Conservation (phyloP, 2,888 invertebrate species). For the Melikaiella ostensackeni region DNA sequence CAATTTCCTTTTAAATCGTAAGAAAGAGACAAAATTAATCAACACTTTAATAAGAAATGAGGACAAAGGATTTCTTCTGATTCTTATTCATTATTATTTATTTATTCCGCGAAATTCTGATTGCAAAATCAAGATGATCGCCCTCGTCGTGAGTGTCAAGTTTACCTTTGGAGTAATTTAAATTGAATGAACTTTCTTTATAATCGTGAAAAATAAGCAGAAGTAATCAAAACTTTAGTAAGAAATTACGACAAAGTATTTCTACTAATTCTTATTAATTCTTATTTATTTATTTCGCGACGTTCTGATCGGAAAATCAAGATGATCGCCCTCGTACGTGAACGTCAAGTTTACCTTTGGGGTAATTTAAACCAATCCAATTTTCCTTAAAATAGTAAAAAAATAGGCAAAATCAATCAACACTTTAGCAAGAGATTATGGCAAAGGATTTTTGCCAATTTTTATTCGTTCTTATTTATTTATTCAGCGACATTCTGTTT, state of each 20-base stretch:
- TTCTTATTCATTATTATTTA: neutral
- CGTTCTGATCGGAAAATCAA: constrained; percentile 24
- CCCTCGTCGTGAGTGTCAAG: constrained; percentile 31
- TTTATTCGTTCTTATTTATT: constrained; percentile 4
- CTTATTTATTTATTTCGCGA: too few species aligned
- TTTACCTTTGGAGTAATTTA: constrained; percentile 18
- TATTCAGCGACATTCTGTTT: constrained; percentile 19
- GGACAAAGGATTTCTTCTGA: neutral
- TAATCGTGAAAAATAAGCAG: too few species aligned
- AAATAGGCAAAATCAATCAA: constrained; percentile 1
- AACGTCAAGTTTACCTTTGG: constrained; percentile 31
- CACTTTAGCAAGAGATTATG: neutral
- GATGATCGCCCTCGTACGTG: constrained; percentile 28
- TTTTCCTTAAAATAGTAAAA: too few species aligned
- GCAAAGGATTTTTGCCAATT: neutral
- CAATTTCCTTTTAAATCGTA: constrained; percentile 53
- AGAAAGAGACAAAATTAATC: neutral
- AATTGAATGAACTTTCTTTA: too few species aligned
- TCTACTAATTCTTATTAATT: too few species aligned
- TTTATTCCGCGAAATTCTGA: constrained; percentile 21
- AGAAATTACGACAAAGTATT: too few species aligned
- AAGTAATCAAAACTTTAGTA: neutral
- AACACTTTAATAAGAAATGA: neutral
- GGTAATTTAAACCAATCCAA: constrained; percentile 22
- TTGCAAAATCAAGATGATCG: constrained; percentile 17